A percentile compares a stretch with the other conserved stretches of the same genome.
These are phyloP conservation scores for Trissoscelio sp. DNA, from an alignment of 2,888 invertebrate genomes.

Conservation along the genomic window DNA sequence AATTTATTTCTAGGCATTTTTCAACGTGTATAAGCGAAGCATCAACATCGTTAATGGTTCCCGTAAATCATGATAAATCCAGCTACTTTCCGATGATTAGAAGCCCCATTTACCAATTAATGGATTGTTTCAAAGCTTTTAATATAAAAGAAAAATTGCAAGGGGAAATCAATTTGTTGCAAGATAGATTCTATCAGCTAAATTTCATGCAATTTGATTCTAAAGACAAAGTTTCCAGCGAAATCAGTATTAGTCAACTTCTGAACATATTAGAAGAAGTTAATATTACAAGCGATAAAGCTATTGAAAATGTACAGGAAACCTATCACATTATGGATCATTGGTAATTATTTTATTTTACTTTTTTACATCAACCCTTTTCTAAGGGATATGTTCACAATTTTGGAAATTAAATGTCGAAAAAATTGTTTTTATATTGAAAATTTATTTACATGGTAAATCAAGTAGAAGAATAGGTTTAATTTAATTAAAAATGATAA, in stretches of 20 bases:
- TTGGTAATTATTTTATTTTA: conserved; percentile 73
- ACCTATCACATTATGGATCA: conserved; percentile 74
- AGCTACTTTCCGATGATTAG: conserved; percentile 76
- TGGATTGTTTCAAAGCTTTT: conserved; percentile 76
- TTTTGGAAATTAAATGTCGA: no score
- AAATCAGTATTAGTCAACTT: conserved; percentile 55
- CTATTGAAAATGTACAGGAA: conserved; percentile 72
- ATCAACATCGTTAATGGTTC: conserved; percentile 63
- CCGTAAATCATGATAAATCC: conserved; percentile 55
- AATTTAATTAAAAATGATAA: no score
- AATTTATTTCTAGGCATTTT: conserved; percentile 72
- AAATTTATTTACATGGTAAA: no score
- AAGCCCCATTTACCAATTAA: conserved; percentile 76
- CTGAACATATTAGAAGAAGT: conserved; percentile 71
- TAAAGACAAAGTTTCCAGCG: background rate
- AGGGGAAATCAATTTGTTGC: conserved; percentile 20
- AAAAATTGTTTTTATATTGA: no score
- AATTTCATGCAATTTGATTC: background rate
- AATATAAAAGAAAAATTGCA: conserved; percentile 56
- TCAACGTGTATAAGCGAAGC: conserved; percentile 74
- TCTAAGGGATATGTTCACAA: no score
- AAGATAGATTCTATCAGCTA: background rate
- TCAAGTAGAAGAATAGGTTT: no score
- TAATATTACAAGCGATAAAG: conserved; percentile 64
- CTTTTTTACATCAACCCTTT: no score